phyloP scores from a whole-genome alignment of 2,888 invertebrate species.

The Brenthis daphne region DNA sequence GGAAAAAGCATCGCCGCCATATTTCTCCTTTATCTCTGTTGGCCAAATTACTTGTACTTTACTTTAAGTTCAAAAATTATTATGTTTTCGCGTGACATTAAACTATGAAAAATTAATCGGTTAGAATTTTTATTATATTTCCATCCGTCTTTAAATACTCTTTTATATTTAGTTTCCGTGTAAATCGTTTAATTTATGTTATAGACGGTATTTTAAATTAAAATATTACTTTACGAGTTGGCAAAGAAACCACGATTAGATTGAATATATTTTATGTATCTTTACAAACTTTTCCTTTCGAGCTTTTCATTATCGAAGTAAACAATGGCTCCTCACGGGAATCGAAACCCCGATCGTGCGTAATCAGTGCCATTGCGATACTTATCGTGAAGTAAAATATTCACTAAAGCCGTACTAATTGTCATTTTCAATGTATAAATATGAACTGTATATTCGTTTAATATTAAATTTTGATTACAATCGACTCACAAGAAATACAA shows the following conservation, averaged over 20 bases:
- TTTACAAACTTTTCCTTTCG: too few relatives aligned
- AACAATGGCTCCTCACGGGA: too few relatives aligned
- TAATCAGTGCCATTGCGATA: too few relatives aligned
- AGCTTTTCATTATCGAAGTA: too few relatives aligned
- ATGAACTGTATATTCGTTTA: slow-evolving; percentile 10
- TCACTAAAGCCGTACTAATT: too few relatives aligned
- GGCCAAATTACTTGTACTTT: slow-evolving; percentile 29
- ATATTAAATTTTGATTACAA: slow-evolving; percentile 24
- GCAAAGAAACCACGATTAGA: not conserved
- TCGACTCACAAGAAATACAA: slow-evolving; percentile 20
- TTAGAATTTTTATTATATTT: slow-evolving; percentile 17
- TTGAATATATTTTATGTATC: not conserved
- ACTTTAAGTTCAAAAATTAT: slow-evolving; percentile 32
- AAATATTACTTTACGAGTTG: slow-evolving; percentile 6
- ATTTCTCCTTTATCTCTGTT: slow-evolving; percentile 32
- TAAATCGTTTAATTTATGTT: slow-evolving; percentile 17
- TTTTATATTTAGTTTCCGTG: slow-evolving; percentile 22
- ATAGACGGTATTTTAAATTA: slow-evolving; percentile 6
- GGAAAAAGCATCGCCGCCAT: slow-evolving; percentile 19
- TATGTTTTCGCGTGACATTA: slow-evolving; percentile 32
- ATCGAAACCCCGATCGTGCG: too few relatives aligned
- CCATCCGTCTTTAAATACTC: slow-evolving; percentile 1
- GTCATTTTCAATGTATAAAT: not conserved
- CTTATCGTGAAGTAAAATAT: too few relatives aligned
- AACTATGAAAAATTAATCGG: slow-evolving; percentile 32